Percentiles rank a stretch among this genome's conserved stretches.
phyloP scores from a whole-genome alignment of 2,888 invertebrate species.

The Orgyia antiqua region DNA sequence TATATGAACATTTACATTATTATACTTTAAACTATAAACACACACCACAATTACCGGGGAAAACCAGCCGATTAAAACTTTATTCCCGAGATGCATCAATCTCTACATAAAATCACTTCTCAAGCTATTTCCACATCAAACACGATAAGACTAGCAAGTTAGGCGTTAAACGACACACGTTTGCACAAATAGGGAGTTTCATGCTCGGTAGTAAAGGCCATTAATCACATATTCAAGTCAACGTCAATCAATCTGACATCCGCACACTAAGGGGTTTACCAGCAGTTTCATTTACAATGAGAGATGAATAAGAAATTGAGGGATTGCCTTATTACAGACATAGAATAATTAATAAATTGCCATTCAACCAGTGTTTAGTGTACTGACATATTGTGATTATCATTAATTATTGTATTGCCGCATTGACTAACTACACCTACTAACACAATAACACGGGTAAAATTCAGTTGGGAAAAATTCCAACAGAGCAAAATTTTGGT shows the following conservation, averaged over 20 bases:
- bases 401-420: no score
- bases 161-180: conserved; percentile 17
- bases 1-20: no score
- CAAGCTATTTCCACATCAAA: conserved; percentile 4
- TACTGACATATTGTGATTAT: background rate
- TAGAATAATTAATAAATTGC: no score
- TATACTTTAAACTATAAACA: no score
- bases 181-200: conserved; percentile 14
- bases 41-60: no score
- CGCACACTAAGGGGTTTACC: conserved; percentile 46
- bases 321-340: background rate
- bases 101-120: background rate
- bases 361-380: background rate
- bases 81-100: no score
- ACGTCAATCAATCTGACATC: conserved; percentile 63
- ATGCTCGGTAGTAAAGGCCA: conserved; percentile 28
- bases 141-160: conserved; percentile 11
- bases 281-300: conserved; percentile 26
- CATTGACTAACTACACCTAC: no score
- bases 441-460: no score
- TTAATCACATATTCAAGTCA: conserved; percentile 64
- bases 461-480: no score
- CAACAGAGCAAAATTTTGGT: no score
- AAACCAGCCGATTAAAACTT: no score
- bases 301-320: conserved; percentile 7